Conservation (phyloP, 2,888 invertebrate genomes). For the Drosophila emarginata region DNA sequence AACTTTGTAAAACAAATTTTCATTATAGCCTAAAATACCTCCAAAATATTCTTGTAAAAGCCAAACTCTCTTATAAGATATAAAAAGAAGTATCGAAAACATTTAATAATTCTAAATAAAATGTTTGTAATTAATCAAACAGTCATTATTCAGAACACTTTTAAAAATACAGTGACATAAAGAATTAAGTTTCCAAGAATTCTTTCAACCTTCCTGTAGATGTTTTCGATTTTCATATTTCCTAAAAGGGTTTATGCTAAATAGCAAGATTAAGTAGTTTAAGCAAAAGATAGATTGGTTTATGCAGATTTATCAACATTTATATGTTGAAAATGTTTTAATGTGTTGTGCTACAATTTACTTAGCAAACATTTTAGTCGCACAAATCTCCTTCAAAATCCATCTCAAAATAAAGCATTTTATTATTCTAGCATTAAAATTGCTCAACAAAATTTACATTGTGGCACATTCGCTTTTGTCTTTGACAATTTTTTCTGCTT, state of each 20-base stretch:
- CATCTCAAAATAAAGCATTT: neutral
- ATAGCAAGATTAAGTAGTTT: neutral
- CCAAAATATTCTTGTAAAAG: too few relatives aligned
- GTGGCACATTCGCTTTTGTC: neutral
- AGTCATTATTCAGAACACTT: too few relatives aligned
- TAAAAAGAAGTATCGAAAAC: too few relatives aligned
- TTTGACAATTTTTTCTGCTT: neutral
- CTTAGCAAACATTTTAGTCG: neutral
- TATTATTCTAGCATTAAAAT: slow-evolving; percentile 17
- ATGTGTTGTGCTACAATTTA: neutral
- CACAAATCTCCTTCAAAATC: neutral
- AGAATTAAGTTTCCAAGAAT: too few relatives aligned
- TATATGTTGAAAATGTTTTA: neutral
- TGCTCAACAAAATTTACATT: slow-evolving; percentile 21
- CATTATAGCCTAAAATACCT: too few relatives aligned
- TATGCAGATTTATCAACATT: neutral
- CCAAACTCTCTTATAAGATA: too few relatives aligned
- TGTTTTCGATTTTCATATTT: too few relatives aligned
- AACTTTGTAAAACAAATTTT: too few relatives aligned
- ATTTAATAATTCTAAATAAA: too few relatives aligned
- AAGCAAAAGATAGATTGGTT: neutral
- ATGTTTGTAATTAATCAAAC: too few relatives aligned
- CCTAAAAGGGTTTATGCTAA: neutral
- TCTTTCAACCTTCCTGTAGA: too few relatives aligned
- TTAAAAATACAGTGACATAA: too few relatives aligned